A percentile compares a stretch with the other conserved stretches of the same genome.
phyloP scores from a whole-genome alignment of 1,140 invertebrate genomes.

The Carposina sasakii region DNA sequence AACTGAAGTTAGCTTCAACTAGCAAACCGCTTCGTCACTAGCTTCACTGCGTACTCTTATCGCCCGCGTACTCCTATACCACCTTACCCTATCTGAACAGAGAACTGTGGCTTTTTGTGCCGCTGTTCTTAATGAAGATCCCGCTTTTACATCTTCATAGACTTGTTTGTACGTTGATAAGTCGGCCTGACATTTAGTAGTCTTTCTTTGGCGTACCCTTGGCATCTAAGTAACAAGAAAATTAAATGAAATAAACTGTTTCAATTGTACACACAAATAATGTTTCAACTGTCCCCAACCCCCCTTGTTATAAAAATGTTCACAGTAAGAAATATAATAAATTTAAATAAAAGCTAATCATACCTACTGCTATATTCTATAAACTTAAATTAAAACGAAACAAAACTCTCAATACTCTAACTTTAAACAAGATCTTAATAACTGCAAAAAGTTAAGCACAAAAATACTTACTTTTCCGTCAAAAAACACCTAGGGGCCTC shows the following conservation, averaged over 20 bases:
- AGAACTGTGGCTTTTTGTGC: slow-evolving; percentile 23
- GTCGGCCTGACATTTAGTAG: slow-evolving; percentile 6
- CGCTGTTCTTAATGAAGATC: slow-evolving; percentile 19
- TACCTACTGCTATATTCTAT: slow-evolving; percentile 10
- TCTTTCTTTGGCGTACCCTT: slow-evolving; percentile 25
- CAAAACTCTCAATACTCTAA: slow-evolving; percentile 7
- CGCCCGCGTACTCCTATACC: too few species aligned
- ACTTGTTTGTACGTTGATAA: slow-evolving; percentile 15
- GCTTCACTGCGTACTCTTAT: too few species aligned
- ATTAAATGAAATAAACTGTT: slow-evolving; percentile 16
- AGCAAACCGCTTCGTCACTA: too few species aligned
- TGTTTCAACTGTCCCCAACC: slow-evolving; percentile 21
- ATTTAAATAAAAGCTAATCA: slow-evolving; percentile 12
- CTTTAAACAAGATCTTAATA: slow-evolving; percentile 16
- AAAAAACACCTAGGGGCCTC: slow-evolving; percentile 16
- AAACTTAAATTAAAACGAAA: slow-evolving; percentile 15
- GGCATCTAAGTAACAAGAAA: slow-evolving; percentile 25
- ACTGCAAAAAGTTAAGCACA: slow-evolving; percentile 17
- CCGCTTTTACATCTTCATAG: slow-evolving; percentile 26
- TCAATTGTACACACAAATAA: slow-evolving; percentile 26
- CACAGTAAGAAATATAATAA: slow-evolving; percentile 10
- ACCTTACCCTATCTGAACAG: slow-evolving; percentile 26
- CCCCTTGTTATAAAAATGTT: slow-evolving; percentile 10
- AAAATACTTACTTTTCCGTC: slow-evolving; percentile 20
- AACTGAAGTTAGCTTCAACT: too few species aligned